Conservation (phyloP, 2,113 vertebrate genomes). For the Illadopsis cleaveri region DNA sequence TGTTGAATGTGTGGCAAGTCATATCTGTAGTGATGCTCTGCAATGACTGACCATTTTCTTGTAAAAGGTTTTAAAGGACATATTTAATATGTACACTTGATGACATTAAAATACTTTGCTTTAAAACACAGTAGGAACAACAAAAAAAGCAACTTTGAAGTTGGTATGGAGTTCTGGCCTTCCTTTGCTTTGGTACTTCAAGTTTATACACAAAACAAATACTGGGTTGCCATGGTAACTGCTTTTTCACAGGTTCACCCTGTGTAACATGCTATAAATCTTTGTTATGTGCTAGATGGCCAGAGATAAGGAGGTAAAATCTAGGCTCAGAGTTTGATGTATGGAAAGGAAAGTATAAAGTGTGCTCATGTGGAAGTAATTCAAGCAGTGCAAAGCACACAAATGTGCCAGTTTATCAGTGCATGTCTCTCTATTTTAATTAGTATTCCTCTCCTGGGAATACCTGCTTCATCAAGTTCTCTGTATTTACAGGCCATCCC, state of each 20-base stretch:
- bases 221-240: constrained; percentile 64
- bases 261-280: constrained; percentile 51
- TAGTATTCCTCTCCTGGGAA: not conserved
- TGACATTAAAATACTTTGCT: not conserved
- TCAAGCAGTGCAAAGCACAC: not conserved
- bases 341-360: constrained; percentile 12
- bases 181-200: not conserved
- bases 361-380: not conserved
- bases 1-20: not conserved
- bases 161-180: not conserved
- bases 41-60: not conserved
- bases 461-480: not conserved
- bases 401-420: not conserved
- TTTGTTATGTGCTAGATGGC: constrained; percentile 47
- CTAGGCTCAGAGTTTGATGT: constrained; percentile 5
- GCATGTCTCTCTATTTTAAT: not conserved
- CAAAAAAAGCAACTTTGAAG: constrained; percentile 28
- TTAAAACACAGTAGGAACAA: not conserved
- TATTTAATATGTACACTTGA: not conserved
- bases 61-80: not conserved
- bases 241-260: constrained; percentile 31
- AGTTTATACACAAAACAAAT: constrained; percentile 53
- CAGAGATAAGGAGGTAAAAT: constrained; percentile 57
- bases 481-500: not conserved
- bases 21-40: not conserved